phyloP scores from a whole-genome alignment of 2,113 vertebrate species.

The Peromyscus leucopus region DNA sequence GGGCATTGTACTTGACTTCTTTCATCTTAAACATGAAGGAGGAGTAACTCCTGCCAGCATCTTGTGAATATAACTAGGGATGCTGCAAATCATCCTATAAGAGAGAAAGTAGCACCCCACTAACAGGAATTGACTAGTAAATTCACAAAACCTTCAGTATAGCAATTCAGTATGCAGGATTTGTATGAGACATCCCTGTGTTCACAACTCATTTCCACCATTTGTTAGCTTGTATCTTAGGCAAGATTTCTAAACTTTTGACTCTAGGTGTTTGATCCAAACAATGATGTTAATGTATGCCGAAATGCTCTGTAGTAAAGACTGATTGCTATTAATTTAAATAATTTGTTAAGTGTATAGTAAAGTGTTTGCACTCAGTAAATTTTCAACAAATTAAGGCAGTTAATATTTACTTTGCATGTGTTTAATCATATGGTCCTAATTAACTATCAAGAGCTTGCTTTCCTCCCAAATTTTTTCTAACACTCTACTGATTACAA shows the following conservation, averaged over 20 bases:
- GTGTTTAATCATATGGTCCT: slow-evolving; percentile 36
- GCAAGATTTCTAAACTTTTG: background rate
- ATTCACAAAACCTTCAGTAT: background rate
- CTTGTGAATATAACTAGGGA: background rate
- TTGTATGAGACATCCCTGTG: background rate
- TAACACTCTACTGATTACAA: slow-evolving; percentile 34
- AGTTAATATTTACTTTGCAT: slow-evolving; percentile 43
- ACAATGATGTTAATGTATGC: slow-evolving; percentile 5
- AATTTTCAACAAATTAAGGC: slow-evolving; percentile 51
- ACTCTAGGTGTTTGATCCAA: slow-evolving; percentile 29
- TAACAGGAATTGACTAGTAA: background rate
- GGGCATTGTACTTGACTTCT: background rate
- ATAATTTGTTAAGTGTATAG: slow-evolving; percentile 56
- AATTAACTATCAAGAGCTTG: slow-evolving; percentile 40
- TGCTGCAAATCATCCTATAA: background rate
- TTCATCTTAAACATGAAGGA: background rate
- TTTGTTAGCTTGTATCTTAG: background rate
- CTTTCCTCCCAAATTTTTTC: slow-evolving; percentile 50
- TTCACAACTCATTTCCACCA: slow-evolving; percentile 30
- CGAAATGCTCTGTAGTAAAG: slow-evolving; percentile 12
- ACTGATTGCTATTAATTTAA: slow-evolving; percentile 48
- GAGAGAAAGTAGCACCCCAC: background rate
- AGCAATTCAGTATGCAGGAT: background rate
- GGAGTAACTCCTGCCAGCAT: background rate
- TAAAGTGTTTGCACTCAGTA: slow-evolving; percentile 33